Conservation (phyloP, 1,140 invertebrate species). For the Drosophila pandora region DNA sequence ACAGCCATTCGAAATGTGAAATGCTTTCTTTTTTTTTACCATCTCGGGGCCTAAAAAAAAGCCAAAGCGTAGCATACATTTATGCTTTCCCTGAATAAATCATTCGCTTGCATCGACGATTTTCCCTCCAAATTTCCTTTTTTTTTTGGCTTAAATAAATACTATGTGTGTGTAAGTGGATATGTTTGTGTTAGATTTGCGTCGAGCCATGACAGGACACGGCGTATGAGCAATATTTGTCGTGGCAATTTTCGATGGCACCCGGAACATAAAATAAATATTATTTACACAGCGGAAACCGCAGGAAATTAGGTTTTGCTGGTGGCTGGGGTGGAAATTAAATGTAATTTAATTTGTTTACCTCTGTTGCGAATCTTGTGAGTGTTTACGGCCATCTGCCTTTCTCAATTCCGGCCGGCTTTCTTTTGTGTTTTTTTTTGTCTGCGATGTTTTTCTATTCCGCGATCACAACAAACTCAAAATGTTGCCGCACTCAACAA, state of each 20-base stretch:
- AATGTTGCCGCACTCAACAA: neutral
- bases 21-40: neutral
- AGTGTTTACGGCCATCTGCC: constrained; percentile 14
- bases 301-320: constrained; percentile 1
- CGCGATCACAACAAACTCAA: constrained; percentile 6
- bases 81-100: constrained; percentile 55
- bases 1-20: constrained; percentile 19
- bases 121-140: neutral
- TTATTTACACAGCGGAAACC: constrained; percentile 19
- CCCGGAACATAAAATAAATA: constrained; percentile 8
- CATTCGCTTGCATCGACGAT: constrained; percentile 30
- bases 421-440: neutral
- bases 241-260: neutral
- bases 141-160: constrained; percentile 14
- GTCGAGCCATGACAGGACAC: constrained; percentile 7
- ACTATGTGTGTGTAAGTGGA: constrained; percentile 1
- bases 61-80: constrained; percentile 12
- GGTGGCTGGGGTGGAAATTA: constrained; percentile 24
- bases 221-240: constrained; percentile 21
- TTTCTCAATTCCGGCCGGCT: neutral
- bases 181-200: neutral
- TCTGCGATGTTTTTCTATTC: constrained; percentile 2
- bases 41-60: constrained; percentile 7
- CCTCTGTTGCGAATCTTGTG: constrained; percentile 15
- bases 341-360: constrained; percentile 46